These are phyloP conservation scores for Paedocypris sp. DNA, from an alignment of 2,113 vertebrate species.

Conservation along the genomic window DNA sequence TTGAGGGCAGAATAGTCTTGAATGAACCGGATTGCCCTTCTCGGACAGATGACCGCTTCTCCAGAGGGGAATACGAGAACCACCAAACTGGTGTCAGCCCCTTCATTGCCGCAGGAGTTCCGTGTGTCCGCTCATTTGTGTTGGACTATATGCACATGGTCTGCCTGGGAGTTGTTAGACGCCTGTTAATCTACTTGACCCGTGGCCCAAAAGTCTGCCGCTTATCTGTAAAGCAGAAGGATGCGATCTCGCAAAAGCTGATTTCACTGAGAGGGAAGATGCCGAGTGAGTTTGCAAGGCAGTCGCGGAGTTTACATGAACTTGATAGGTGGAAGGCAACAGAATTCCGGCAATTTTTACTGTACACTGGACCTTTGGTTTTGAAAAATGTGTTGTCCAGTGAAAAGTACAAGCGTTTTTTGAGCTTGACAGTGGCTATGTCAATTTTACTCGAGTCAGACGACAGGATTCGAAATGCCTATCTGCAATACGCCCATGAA, in stretches of 20 bases:
- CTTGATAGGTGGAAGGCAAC: background rate
- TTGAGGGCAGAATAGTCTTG: no score
- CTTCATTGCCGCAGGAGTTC: no score
- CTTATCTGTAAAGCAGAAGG: background rate
- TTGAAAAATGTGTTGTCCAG: background rate
- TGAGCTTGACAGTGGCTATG: background rate
- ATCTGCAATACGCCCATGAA: slow-evolving; percentile 2
- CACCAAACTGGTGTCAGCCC: no score
- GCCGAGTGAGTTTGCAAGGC: slow-evolving; percentile 8
- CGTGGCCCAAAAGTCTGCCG: background rate
- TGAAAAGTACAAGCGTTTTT: background rate
- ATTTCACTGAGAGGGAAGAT: background rate
- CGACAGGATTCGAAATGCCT: background rate
- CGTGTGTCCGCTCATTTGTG: no score
- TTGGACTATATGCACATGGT: no score
- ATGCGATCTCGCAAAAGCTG: slow-evolving; percentile 7
- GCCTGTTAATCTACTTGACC: slow-evolving; percentile 1
- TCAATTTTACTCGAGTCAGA: slow-evolving; percentile 14
- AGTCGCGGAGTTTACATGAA: background rate
- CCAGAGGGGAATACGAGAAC: no score
- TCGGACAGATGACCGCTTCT: no score
- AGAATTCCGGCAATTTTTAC: background rate
- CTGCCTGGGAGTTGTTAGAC: no score
- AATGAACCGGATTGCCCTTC: no score
- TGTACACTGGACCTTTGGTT: background rate